Percentiles rank a stretch among this genome's conserved stretches.
Evolutionary conservation across 2,797 vertebrate genomes (phyloP).

Genomic region (Eutrigla gurnardus): DNA sequence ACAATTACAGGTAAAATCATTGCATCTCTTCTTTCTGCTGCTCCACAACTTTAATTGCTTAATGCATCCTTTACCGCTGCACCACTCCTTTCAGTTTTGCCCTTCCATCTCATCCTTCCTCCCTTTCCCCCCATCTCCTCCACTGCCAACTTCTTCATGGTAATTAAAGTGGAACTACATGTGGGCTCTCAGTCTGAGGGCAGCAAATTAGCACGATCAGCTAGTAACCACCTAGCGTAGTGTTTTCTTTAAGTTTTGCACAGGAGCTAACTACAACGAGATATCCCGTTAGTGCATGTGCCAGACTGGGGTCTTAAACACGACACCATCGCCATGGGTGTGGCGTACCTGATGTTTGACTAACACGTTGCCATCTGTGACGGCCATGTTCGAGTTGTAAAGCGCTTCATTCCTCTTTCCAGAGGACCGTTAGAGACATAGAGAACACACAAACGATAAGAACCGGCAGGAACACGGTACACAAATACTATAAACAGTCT

Average conservation of each 20-base stretch:
- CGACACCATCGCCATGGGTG: neutral
- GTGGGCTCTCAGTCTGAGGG: conserved; percentile 43
- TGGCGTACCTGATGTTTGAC: neutral
- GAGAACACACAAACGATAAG: neutral
- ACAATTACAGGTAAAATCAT: conserved; percentile 90
- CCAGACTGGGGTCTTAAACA: neutral
- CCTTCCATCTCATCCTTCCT: conserved; percentile 54
- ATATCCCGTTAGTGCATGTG: neutral
- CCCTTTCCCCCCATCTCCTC: conserved; percentile 58
- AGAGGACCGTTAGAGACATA: conserved; percentile 1
- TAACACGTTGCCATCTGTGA: neutral
- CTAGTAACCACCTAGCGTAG: conserved; percentile 35
- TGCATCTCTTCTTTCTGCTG: conserved; percentile 83
- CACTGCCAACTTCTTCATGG: conserved; percentile 57
- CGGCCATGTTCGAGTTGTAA: neutral
- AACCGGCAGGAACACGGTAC: neutral
- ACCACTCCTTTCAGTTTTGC: conserved; percentile 34
- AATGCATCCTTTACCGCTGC: conserved; percentile 82
- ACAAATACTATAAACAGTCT: neutral
- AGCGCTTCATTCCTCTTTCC: neutral
- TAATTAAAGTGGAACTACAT: conserved; percentile 76
- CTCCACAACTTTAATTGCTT: conserved; percentile 91
- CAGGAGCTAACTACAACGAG: conserved; percentile 7
- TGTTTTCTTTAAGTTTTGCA: conserved; percentile 40
- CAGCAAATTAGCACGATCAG: conserved; percentile 53